Evolutionary conservation across 2,888 invertebrate genomes (phyloP).

Genomic region (Caenorhabditis angaria): DNA sequence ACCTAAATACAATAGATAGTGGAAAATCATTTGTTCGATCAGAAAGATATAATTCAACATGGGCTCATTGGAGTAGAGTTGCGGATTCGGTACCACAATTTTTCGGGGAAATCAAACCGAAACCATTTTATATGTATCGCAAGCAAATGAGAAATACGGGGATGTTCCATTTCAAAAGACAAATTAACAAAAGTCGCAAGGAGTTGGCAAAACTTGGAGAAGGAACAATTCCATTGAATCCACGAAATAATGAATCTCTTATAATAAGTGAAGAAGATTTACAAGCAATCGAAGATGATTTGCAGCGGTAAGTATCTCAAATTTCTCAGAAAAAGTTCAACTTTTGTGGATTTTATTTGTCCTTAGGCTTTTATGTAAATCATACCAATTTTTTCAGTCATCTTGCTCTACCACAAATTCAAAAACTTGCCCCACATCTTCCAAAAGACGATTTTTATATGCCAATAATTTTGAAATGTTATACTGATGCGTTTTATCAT

Average conservation of each 20-base stretch:
- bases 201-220: too few species aligned
- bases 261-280: too few species aligned
- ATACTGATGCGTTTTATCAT: too few species aligned
- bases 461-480: too few species aligned
- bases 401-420: too few species aligned
- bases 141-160: neutral
- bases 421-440: neutral
- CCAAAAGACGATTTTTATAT: slow-evolving; percentile 21
- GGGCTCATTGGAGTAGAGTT: slow-evolving; percentile 19
- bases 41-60: too few species aligned
- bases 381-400: neutral
- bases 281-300: neutral
- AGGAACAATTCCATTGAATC: too few species aligned
- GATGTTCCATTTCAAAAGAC: neutral
- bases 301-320: neutral
- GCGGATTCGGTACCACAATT: slow-evolving; percentile 18
- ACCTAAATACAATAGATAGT: neutral
- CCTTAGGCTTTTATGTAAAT: too few species aligned
- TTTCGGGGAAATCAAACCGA: too few species aligned
- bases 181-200: neutral
- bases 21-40: slow-evolving; percentile 25
- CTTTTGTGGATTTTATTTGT: too few species aligned
- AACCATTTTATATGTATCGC: neutral
- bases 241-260: too few species aligned
- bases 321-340: too few species aligned